Percentiles rank a stretch among this genome's conserved stretches.
These are phyloP conservation scores for Sipha maydis DNA, from an alignment of 2,888 invertebrate genomes.

Conservation along the genomic window DNA sequence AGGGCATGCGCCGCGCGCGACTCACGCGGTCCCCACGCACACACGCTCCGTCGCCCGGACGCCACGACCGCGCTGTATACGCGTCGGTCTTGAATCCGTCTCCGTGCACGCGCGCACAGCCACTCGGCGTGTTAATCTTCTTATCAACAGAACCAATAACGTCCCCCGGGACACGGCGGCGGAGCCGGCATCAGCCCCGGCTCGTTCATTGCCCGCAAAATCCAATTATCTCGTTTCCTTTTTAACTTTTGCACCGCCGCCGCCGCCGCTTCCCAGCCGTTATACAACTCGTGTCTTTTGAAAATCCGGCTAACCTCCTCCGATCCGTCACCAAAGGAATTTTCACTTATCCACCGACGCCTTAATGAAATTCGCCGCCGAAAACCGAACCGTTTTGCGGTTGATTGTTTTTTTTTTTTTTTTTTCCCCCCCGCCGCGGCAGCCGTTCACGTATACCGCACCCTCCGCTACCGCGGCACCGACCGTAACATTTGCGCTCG, in stretches of 20 bases:
- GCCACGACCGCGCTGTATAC: conserved; percentile 27
- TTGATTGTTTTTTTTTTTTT: conserved; percentile 34
- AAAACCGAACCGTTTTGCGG: conserved; percentile 54
- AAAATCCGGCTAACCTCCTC: conserved; percentile 18
- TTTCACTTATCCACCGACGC: conserved; percentile 53
- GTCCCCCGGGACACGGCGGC: conserved; percentile 49
- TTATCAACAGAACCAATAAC: conserved; percentile 61
- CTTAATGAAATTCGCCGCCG: conserved; percentile 51
- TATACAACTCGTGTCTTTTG: conserved; percentile 47
- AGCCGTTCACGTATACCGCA: too few relatives aligned
- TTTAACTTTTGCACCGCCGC: conserved; percentile 51
- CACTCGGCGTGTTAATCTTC: conserved; percentile 59
- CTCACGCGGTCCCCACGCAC: too few relatives aligned
- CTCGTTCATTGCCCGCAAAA: conserved; percentile 56
- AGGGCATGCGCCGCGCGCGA: too few relatives aligned
- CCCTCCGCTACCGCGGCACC: neutral
- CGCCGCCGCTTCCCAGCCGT: neutral
- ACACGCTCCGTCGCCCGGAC: too few relatives aligned
- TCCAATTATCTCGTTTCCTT: conserved; percentile 62
- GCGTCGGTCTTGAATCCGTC: conserved; percentile 13
- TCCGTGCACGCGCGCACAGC: conserved; percentile 1
- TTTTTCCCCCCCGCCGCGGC: neutral
- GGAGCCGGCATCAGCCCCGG: conserved; percentile 26
- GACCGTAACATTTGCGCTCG: too few relatives aligned
- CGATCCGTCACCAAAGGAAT: conserved; percentile 42